Percentiles rank a stretch among this genome's conserved stretches.
Evolutionary conservation across 2,113 vertebrate genomes (phyloP).

Genomic region (Tetraodon nigroviridis): DNA sequence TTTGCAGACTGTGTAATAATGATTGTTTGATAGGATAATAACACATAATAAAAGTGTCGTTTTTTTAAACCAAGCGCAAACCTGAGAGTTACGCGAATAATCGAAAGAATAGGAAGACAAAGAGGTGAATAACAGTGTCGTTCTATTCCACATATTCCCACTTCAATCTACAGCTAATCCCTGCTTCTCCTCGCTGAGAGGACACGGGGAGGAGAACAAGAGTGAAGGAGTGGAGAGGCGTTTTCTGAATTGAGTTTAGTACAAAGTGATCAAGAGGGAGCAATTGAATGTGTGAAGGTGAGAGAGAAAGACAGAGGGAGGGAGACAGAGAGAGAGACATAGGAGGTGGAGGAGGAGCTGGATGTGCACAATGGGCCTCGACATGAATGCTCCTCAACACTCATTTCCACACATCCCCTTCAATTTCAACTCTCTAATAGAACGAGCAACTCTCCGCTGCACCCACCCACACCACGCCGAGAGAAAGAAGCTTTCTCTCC

Average conservation of each 20-base stretch:
- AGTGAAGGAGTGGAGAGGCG: slow-evolving; percentile 21
- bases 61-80: background rate
- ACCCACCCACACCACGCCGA: slow-evolving; percentile 52
- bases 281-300: slow-evolving; percentile 53
- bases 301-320: slow-evolving; percentile 25
- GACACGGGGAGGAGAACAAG: slow-evolving; percentile 5
- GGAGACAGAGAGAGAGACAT: background rate
- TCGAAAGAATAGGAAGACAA: slow-evolving; percentile 17
- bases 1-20: background rate
- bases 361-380: slow-evolving; percentile 61
- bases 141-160: slow-evolving; percentile 30
- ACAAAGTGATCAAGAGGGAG: slow-evolving; percentile 61
- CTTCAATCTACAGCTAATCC: slow-evolving; percentile 30
- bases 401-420: slow-evolving; percentile 69
- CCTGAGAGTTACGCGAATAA: background rate
- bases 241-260: slow-evolving; percentile 48
- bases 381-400: slow-evolving; percentile 67
- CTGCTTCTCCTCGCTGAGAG: slow-evolving; percentile 20
- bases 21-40: background rate
- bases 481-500: slow-evolving; percentile 2
- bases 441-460: slow-evolving; percentile 45
- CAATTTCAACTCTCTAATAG: slow-evolving; percentile 72
- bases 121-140: slow-evolving; percentile 7
- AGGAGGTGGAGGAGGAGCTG: slow-evolving; percentile 21
- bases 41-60: background rate